phyloP scores from a whole-genome alignment of 2,113 vertebrate genomes.

The Apistogramma diplotaenia region DNA sequence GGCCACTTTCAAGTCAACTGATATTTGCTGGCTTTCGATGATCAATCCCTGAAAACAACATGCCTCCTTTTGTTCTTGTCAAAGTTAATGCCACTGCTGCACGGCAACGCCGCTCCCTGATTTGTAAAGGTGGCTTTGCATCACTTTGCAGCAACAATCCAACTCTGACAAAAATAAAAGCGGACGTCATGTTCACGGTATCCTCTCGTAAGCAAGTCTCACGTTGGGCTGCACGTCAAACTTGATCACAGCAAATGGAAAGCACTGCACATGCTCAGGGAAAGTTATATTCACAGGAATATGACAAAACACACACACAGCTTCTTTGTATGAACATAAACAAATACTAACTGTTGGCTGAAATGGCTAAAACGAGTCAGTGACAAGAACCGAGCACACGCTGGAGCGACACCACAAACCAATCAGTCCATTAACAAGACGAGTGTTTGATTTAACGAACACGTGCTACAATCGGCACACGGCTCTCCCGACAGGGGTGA shows the following conservation, averaged over 20 bases:
- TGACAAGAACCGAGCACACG: neutral
- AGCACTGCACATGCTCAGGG: neutral
- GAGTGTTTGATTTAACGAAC: neutral
- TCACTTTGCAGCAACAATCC: neutral
- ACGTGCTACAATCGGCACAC: conserved; percentile 6
- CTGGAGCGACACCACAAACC: neutral
- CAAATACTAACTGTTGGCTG: neutral
- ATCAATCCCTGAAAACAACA: neutral
- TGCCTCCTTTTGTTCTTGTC: neutral
- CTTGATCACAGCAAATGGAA: neutral
- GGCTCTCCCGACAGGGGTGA: neutral
- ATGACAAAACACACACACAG: neutral
- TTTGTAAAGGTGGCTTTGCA: neutral
- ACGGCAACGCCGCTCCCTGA: neutral
- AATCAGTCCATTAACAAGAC: neutral
- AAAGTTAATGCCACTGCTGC: neutral
- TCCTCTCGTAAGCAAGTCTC: neutral
- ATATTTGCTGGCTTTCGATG: neutral
- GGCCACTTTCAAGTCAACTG: neutral
- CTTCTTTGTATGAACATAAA: neutral
- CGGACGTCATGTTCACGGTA: neutral
- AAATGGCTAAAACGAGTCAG: neutral
- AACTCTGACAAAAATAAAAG: neutral
- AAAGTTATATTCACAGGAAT: neutral
- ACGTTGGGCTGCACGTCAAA: neutral